Conservation (phyloP, 64 coral and sea anemone genomes). For the Actinia tenebrosa region DNA sequence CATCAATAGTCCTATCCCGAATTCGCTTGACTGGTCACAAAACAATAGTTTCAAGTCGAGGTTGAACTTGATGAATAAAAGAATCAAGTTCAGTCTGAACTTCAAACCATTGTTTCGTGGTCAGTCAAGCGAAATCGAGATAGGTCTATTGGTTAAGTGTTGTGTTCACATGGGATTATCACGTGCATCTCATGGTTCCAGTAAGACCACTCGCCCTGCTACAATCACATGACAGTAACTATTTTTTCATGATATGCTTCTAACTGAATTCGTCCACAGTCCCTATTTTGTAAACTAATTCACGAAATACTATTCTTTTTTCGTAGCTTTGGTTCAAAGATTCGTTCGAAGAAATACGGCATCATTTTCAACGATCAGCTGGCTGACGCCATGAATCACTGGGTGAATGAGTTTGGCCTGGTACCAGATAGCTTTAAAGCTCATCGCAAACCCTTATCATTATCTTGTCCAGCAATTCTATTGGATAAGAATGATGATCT, state of each 20-base stretch:
- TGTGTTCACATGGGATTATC: neutral
- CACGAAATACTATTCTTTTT: neutral
- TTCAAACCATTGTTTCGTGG: too few species aligned
- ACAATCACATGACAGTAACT: neutral
- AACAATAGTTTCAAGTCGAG: too few species aligned
- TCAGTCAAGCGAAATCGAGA: too few species aligned
- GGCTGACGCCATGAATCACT: constrained; percentile 59
- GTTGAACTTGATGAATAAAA: too few species aligned
- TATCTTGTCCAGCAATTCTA: constrained; percentile 73
- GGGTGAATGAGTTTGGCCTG: constrained; percentile 66
- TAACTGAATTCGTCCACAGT: too few species aligned
- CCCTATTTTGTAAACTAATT: neutral
- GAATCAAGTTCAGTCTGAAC: too few species aligned
- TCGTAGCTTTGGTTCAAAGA: constrained; percentile 41
- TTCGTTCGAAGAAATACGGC: constrained; percentile 37
- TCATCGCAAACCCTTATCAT: constrained; percentile 63
- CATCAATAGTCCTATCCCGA: too few species aligned
- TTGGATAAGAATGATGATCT: constrained; percentile 52
- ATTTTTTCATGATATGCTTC: too few species aligned
- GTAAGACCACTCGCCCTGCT: too few species aligned
- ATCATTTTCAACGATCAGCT: constrained; percentile 75
- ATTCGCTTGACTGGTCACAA: too few species aligned
- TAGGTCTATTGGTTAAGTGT: neutral
- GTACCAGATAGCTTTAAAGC: constrained; percentile 43
- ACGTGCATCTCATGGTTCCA: neutral